Evolutionary conservation across 2,888 invertebrate species (phyloP), one percentile per base, ranked within the genome.

Genomic region (Tortrix viridana): DNA sequence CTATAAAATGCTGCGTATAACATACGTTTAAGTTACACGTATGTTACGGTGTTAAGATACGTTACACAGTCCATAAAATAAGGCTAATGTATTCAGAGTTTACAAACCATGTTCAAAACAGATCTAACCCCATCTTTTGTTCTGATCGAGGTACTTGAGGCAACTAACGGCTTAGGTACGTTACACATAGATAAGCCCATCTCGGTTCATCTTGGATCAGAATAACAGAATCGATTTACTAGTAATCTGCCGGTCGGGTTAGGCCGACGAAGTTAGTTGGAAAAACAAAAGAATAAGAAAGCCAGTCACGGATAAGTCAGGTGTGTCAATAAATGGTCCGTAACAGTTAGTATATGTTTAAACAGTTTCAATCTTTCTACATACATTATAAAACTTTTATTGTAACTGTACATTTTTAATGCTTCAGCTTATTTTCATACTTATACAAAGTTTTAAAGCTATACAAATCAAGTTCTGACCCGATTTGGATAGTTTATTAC

Each of bases 81-180:
- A 9, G 26, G 7, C 19, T 23, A 41, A 5, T 16, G 2, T 46
- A n/a, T 46, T 20, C 43, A 26, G 22, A 41, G 20, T 41, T 16
- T 38, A 47, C 23, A 38, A 53, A 26, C 7, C 7, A 26, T 26
- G 26, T 26, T 26, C 26, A 7, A 26, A 26, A 48, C 32, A 54
- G 74, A 71, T 69, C n/a, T 72, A 74, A 71, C 70, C 74, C 72
- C 76, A 77, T 79, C 74, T 74, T 81, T 82, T 72, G 76, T 79
- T 82, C 81, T 83, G 81, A 85, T 75, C 76, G 83, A 81, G 80
- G 79, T 69, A 73, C 80, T 82, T 78, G 78, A 78, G 82, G 77
- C 81, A 81, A 75, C 75, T 73, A 68, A 65, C 67, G 70, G 78
- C 78, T 83, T 77, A 81, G 73, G 73, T 70, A 77, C 72, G 71